Evolutionary conservation across 2,113 vertebrate genomes (phyloP), one percentile per base, ranked within the genome.

Genomic region (Mionectes macconnelli): DNA sequence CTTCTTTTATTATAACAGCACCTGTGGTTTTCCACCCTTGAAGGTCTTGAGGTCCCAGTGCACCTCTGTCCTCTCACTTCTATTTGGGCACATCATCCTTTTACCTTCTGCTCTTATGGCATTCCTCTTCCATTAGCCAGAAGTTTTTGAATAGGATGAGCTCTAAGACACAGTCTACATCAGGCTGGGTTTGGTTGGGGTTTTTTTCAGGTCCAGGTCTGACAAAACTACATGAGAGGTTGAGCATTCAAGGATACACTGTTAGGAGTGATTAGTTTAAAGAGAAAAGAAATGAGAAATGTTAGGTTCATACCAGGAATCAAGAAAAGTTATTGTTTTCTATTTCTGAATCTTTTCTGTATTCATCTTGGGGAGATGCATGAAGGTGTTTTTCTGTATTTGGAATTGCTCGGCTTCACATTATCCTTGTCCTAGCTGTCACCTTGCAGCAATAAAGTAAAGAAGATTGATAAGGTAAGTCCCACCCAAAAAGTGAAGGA

Each of bases 171-270:
- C 30, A 25, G 4, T 55, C 59, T 86, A 63, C 10, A 28, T 76
- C n/a, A 53, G 0, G 0, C 12, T 84, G 40, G 7, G 10, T 5
- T 49, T 35, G n/a, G 22, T 3, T 24, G 14, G 8, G 4, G 5
- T 28, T 21, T 30, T 21, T 33, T 73, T 45, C 4, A 27, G 47
- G 37, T 40, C 20, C 1, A 3, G 4, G 0, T 57, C 49, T 73
- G 28, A 35, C 17, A 88, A 88, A 85, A 83, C 13, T 14, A 67
- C 28, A 8, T 62, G 35, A 42, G 25, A 13, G 76, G 7, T 18
- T 57, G 5, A 69, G 15, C 10, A 33, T 73, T 94, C 42, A 80
- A 50, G 42, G 40, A 53, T 16, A 47, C 16, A 6, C 5, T 7
- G 9, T 3, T 13, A 67, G 27, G 25, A 77, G 16, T 21, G 5